Base-by-base conservation (phyloP, 2,797 vertebrate genomes). In the Dallia pectoralis region DNA sequence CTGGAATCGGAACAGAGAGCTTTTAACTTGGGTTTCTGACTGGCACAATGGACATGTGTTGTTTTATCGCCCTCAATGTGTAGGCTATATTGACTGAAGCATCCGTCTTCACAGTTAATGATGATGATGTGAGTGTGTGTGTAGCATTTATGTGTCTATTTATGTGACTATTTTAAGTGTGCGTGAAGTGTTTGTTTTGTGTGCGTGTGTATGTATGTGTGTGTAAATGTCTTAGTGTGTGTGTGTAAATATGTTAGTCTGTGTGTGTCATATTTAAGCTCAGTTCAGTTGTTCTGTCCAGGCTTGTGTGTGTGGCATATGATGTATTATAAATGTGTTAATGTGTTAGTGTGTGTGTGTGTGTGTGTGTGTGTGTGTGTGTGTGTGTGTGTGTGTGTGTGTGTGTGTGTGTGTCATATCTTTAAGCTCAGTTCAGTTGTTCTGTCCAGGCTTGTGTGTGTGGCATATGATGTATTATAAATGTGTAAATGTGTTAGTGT, bases 381-480 rank as follows among this genome's bases (percentile, higher is more conserved):
- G 11, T 44, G 12, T 44, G 40, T 44, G 9, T 44, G 40, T 7
- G 8, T 44, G 40, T 12, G 12, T 44, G 4, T 14, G 40, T 1
- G 14, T 25, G 59, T 62, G 59, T 30, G 27, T 62, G 19, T 62
- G 59, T 62, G 59, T 22, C n/a, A 81, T 56, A 7, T 56, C 8
- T 56, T 56, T 19, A n/a, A n/a, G 22, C 19, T 22, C 15, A 25
- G 53, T n/a, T 56, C 9, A 56, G 53, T 44, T 40, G 85, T 75
- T 63, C 70, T 69, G 59, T 78, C 73, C 67, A 76, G 66, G 32
- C 51, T 66, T 65, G 72, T 63, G 69, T 73, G 62, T 72, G 80
- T 76, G 81, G 77, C 76, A 83, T 77, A 83, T 81, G 82, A 91
- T 93, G 79, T 86, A 91, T 92, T 88, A 93, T 92, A 86, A 84